Evolutionary conservation across 2,888 invertebrate genomes (phyloP).

Genomic region (Maniola hyperantus): DNA sequence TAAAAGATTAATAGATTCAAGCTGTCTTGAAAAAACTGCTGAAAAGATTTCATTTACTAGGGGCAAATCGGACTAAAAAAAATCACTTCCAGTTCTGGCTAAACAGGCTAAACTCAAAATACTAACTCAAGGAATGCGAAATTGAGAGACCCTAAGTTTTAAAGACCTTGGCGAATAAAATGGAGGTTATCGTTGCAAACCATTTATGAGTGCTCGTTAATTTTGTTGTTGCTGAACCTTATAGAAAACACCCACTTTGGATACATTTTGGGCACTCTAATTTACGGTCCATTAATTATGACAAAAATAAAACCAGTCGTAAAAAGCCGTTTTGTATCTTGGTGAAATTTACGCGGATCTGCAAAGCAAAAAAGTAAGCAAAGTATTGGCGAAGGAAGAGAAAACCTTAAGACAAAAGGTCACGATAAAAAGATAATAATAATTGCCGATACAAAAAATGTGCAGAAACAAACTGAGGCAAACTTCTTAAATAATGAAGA

Average conservation of each 20-base stretch:
- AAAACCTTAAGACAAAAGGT: too few species aligned
- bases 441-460: too few species aligned
- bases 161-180: slow-evolving; percentile 41
- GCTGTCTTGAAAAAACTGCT: too few species aligned
- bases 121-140: slow-evolving; percentile 47
- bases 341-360: too few species aligned
- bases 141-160: slow-evolving; percentile 47
- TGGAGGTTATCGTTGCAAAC: slow-evolving; percentile 33
- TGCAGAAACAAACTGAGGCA: too few species aligned
- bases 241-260: slow-evolving; percentile 30
- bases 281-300: slow-evolving; percentile 18
- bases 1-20: too few species aligned
- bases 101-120: neutral
- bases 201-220: slow-evolving; percentile 33
- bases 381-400: too few species aligned
- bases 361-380: too few species aligned
- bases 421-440: too few species aligned
- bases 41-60: too few species aligned
- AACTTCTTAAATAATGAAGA: too few species aligned
- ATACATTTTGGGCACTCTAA: slow-evolving; percentile 15
- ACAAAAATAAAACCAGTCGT: neutral
- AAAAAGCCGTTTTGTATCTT: neutral
- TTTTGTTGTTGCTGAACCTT: slow-evolving; percentile 26
- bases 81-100: neutral
- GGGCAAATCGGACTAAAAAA: too few species aligned